Percentiles rank a stretch among this genome's conserved stretches.
phyloP scores from a whole-genome alignment of 92 coral and sea anemone species.

The Parazoanthus atlanticus region DNA sequence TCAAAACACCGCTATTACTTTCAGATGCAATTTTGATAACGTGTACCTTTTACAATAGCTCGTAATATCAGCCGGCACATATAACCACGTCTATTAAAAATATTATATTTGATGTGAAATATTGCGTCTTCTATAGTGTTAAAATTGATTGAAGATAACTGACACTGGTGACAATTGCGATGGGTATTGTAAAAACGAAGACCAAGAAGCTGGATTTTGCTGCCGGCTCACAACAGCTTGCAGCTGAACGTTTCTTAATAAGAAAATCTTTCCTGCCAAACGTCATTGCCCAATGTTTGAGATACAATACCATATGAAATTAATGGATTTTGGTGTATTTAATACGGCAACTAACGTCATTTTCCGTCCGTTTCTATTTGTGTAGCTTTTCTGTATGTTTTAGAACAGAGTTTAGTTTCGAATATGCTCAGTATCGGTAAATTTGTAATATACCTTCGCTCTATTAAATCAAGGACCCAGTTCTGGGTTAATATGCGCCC shows the following conservation, averaged over 20 bases:
- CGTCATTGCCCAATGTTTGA: not conserved
- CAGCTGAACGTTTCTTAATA: not conserved
- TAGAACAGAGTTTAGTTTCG: not conserved
- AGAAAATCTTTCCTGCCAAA: not conserved
- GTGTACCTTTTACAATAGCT: not conserved
- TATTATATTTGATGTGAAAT: not conserved
- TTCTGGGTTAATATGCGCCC: not conserved
- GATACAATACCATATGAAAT: not conserved
- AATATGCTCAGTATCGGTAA: not conserved
- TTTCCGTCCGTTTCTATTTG: not conserved
- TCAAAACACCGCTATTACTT: conserved; percentile 11
- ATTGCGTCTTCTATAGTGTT: not conserved
- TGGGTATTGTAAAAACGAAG: not conserved
- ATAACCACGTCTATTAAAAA: not conserved
- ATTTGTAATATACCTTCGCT: not conserved
- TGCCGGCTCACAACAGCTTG: not conserved
- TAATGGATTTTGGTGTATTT: not conserved
- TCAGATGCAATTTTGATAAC: conserved; percentile 11
- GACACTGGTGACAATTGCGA: not conserved
- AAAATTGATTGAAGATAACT: not conserved
- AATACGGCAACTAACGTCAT: not conserved
- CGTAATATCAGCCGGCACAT: not conserved
- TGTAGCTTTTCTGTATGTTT: not conserved
- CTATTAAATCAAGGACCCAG: not conserved
- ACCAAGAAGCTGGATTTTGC: not conserved